Evolutionary conservation across 1,140 invertebrate genomes (phyloP).

Genomic region (Drosophila pseudoananassae): DNA sequence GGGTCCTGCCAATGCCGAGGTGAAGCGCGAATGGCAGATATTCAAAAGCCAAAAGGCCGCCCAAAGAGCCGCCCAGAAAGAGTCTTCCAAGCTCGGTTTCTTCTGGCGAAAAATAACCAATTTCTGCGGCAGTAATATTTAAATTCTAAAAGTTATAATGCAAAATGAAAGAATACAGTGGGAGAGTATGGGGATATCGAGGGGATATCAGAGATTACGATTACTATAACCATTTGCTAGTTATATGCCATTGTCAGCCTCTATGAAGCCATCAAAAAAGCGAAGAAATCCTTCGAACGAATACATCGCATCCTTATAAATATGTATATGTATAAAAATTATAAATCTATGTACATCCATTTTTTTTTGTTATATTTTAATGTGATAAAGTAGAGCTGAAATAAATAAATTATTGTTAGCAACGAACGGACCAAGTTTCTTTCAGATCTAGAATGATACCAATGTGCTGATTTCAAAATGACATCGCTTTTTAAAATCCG

Average conservation of each 20-base stretch:
- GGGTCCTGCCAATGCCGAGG: constrained; percentile 86
- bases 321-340: constrained; percentile 5
- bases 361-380: constrained; percentile 6
- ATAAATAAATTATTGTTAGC: constrained; percentile 31
- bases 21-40: constrained; percentile 85
- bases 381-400: constrained; percentile 31
- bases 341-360: constrained; percentile 23
- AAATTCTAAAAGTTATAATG: not conserved
- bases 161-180: not conserved
- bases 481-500: too few species aligned
- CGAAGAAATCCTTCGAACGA: constrained; percentile 33
- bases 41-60: constrained; percentile 85
- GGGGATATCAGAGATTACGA: constrained; percentile 39
- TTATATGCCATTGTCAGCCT: constrained; percentile 39
- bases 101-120: constrained; percentile 73
- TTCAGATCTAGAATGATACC: too few species aligned
- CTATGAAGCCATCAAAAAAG: constrained; percentile 50
- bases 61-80: constrained; percentile 29
- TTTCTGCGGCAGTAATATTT: constrained; percentile 53
- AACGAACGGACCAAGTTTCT: not conserved
- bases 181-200: constrained; percentile 3
- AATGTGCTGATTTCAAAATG: too few species aligned
- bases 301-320: constrained; percentile 18
- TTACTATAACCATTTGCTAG: constrained; percentile 40
- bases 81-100: constrained; percentile 58